Conservation (phyloP, 2,888 invertebrate species). For the Dexiosoma caninum region DNA sequence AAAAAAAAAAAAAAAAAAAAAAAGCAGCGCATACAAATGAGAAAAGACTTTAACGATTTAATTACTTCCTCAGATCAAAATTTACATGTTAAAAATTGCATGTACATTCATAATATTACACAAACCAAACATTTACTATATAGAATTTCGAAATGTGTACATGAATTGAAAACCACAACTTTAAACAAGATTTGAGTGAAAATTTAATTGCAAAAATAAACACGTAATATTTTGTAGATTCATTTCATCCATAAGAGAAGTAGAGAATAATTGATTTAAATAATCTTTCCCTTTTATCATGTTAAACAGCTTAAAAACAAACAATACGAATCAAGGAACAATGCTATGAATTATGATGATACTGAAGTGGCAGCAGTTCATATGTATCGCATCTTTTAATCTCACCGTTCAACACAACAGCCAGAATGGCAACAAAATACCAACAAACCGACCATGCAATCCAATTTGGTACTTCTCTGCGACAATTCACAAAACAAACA, state of each 20-base stretch:
- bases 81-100: too few species aligned
- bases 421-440: neutral
- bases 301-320: conserved; percentile 56
- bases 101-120: too few species aligned
- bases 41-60: too few species aligned
- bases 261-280: conserved; percentile 52
- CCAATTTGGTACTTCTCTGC: conserved; percentile 33
- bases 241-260: neutral
- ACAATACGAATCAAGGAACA: conserved; percentile 48
- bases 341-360: conserved; percentile 57
- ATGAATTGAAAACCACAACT: neutral
- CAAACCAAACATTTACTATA: too few species aligned
- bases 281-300: conserved; percentile 56
- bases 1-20: too few species aligned
- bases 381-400: conserved; percentile 53
- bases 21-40: too few species aligned
- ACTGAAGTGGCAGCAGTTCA: conserved; percentile 39
- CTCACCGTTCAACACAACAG: conserved; percentile 7
- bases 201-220: neutral
- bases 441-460: conserved; percentile 29
- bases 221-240: neutral
- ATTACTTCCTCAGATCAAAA: too few species aligned
- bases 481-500: conserved; percentile 22
- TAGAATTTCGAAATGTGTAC: neutral
- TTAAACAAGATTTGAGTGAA: conserved; percentile 8